A percentile compares a stretch with the other conserved stretches of the same genome.
These are phyloP conservation scores for Itoplectis maculator DNA, from an alignment of 2,888 invertebrate genomes.

Conservation along the genomic window DNA sequence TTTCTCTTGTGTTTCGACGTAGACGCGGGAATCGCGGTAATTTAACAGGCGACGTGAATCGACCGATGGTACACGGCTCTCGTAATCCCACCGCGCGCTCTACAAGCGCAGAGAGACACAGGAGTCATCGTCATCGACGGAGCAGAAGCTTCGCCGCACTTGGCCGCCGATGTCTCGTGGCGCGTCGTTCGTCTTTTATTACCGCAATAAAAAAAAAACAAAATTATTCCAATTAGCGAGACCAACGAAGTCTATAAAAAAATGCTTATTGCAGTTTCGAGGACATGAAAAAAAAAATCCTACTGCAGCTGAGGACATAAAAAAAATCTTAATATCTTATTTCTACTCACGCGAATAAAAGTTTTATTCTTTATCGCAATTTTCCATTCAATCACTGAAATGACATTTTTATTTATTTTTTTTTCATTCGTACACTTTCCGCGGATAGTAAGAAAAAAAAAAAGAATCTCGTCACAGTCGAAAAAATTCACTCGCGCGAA, in stretches of 20 bases:
- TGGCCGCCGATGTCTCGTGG: neutral
- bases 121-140: constrained; percentile 26
- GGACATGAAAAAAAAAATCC: too few relatives aligned
- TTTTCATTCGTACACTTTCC: neutral
- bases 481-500: neutral
- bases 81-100: neutral
- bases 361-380: neutral
- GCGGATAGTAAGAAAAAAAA: neutral
- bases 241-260: neutral
- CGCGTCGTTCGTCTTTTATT: constrained; percentile 4
- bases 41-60: neutral
- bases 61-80: constrained; percentile 32
- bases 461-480: neutral
- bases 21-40: neutral
- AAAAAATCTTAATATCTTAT: neutral
- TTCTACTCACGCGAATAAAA: neutral
- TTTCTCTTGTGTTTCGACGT: neutral
- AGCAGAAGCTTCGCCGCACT: constrained; percentile 13
- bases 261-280: too few relatives aligned
- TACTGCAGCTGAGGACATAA: neutral
- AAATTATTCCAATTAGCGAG: too few relatives aligned
- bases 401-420: too few relatives aligned
- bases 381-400: neutral
- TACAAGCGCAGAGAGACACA: neutral
- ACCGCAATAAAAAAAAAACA: too few relatives aligned